Conservation (phyloP, 1,140 invertebrate genomes). For the Caligus rogercresseyi region DNA sequence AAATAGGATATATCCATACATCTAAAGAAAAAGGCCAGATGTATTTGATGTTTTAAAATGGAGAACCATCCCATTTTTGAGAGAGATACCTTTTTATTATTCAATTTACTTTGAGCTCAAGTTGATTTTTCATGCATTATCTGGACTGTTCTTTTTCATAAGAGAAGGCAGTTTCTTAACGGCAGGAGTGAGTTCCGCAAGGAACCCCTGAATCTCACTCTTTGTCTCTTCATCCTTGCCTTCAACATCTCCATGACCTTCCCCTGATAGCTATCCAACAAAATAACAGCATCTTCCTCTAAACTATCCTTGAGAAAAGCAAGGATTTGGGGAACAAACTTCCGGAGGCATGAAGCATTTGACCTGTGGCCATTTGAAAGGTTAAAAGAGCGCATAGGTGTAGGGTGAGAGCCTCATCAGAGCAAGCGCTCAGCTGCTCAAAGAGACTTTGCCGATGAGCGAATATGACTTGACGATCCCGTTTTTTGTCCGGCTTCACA, state of each 20-base stretch:
- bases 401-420: constrained; percentile 61
- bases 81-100: no score
- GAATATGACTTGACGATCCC: constrained; percentile 51
- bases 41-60: no score
- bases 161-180: constrained; percentile 20
- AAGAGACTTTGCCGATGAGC: constrained; percentile 60
- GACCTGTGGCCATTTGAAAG: constrained; percentile 50
- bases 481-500: constrained; percentile 66
- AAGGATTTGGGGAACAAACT: constrained; percentile 65
- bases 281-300: constrained; percentile 38
- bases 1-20: no score
- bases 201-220: constrained; percentile 22
- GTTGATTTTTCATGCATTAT: background rate
- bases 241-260: constrained; percentile 24
- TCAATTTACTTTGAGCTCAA: no score
- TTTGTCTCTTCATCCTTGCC: background rate
- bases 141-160: background rate
- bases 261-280: constrained; percentile 59
- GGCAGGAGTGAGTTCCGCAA: constrained; percentile 30
- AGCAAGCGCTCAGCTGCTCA: constrained; percentile 47
- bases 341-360: constrained; percentile 67
- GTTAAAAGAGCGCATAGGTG: constrained; percentile 60
- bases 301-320: constrained; percentile 48
- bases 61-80: no score
- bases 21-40: no score